These are phyloP conservation scores for Coenonympha arcania DNA, from an alignment of 2,888 invertebrate species.

Conservation along the genomic window DNA sequence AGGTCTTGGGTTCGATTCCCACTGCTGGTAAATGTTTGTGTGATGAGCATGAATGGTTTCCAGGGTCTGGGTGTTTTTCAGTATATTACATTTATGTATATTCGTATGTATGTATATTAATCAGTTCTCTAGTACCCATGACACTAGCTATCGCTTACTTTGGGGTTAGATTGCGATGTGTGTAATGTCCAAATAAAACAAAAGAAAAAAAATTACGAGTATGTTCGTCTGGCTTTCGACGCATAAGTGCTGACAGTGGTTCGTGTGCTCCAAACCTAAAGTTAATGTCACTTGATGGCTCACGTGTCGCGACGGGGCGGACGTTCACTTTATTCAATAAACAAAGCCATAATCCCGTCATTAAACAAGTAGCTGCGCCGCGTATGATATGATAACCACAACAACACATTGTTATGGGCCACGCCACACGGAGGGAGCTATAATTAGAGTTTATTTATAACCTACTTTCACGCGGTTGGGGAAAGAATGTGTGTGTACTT, in stretches of 20 bases:
- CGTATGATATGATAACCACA: not conserved
- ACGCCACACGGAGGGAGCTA: not conserved
- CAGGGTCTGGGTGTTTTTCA: no score
- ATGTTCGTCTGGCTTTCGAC: no score
- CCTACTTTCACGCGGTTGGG: not conserved
- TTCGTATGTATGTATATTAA: no score
- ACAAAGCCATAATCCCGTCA: not conserved
- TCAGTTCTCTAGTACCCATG: no score
- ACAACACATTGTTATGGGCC: no score
- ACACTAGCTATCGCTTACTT: no score
- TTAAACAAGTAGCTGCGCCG: not conserved
- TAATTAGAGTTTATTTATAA: not conserved
- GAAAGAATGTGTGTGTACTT: no score
- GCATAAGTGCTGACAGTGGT: no score
- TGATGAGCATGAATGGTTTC: no score
- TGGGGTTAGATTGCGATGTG: not conserved
- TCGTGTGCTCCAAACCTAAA: not conserved
- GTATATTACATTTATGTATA: no score
- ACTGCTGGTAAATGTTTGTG: no score
- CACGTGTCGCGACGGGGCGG: not conserved
- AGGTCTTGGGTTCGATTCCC: no score
- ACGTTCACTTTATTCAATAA: slow-evolving; percentile 2
- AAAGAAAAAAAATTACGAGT: not conserved
- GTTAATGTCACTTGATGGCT: not conserved
- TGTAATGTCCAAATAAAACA: not conserved